Evolutionary conservation across 1,140 invertebrate genomes (phyloP), one percentile per base, ranked within the genome.

Genomic region (Spodoptera litura): DNA sequence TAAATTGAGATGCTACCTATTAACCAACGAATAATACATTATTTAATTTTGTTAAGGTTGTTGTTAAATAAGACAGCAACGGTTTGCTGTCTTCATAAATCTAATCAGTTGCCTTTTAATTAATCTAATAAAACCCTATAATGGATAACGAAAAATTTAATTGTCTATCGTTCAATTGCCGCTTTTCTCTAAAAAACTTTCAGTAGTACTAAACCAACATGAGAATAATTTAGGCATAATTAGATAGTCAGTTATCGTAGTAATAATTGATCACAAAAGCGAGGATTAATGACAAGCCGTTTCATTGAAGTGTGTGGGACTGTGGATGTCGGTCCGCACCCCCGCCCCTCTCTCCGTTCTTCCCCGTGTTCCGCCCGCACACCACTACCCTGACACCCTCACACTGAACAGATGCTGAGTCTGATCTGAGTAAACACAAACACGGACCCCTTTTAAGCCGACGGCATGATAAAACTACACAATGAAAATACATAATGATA

Each of bases 371-470:
- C 53, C 51, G 9, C 56, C 59, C 68, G 20, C 75, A 53, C 20
- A 27, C 53, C 27, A 31, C 66, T 70, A 31, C n/a, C 61, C 78
- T 38, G 56, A 55, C 75, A 56, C 73, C 64, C 77, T 68, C 76
- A 70, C 80, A 62, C 76, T 61, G 79, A 83, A 85, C 86, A 88
- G 86, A 88, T 86, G 85, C 85, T 82, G 86, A 79, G 51, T 81
- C 81, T 83, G 74, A 77, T 77, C 61, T 66, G 35, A 80, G 85
- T 88, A 86, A 86, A 88, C 85, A 86, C 81, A 85, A 84, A 85
- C 83, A 82, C 49, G 71, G 66, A 78, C 59, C 80, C 81, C 64
- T 68, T 81, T 80, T 78, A 79, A 81, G 79, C 62, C 59, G 61
- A 77, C 51, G 62, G 74, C 62, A 77, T 9, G 62, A 77, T 77